These are phyloP conservation scores for Psylliodes chrysocephalus DNA, from an alignment of 2,888 invertebrate genomes.

Conservation along the genomic window DNA sequence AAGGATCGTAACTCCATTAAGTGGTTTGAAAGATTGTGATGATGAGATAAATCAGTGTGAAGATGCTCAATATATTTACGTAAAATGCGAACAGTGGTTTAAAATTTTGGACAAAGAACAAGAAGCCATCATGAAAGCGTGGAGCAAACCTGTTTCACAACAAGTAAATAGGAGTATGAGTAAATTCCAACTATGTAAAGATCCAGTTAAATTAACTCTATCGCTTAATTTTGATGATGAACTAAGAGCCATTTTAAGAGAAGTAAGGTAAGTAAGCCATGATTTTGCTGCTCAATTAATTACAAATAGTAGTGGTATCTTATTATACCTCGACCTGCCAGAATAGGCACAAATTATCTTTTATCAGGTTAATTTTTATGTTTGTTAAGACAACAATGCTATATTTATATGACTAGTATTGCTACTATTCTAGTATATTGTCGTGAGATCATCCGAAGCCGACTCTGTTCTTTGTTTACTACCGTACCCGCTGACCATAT, in stretches of 20 bases:
- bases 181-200: slow-evolving; percentile 71
- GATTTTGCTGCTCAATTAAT: no score
- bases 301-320: neutral
- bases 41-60: slow-evolving; percentile 72
- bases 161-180: slow-evolving; percentile 72
- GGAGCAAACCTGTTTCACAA: slow-evolving; percentile 74
- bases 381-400: no score
- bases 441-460: no score
- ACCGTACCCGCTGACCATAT: no score
- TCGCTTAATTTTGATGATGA: slow-evolving; percentile 76
- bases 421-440: no score
- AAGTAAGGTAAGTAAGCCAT: slow-evolving; percentile 70
- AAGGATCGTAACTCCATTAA: slow-evolving; percentile 70
- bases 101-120: slow-evolving; percentile 73
- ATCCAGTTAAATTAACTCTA: slow-evolving; percentile 62
- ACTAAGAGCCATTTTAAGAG: slow-evolving; percentile 78
- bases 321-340: no score
- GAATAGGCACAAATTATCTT: no score
- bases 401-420: no score
- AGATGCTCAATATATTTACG: slow-evolving; percentile 66
- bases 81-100: slow-evolving; percentile 76
- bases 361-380: no score
- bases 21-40: slow-evolving; percentile 72
- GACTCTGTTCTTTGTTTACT: no score
- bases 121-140: slow-evolving; percentile 72